Percentiles rank a stretch among this genome's conserved stretches.
phyloP scores from a whole-genome alignment of 2,113 vertebrate species.

The Dromas ardeola region DNA sequence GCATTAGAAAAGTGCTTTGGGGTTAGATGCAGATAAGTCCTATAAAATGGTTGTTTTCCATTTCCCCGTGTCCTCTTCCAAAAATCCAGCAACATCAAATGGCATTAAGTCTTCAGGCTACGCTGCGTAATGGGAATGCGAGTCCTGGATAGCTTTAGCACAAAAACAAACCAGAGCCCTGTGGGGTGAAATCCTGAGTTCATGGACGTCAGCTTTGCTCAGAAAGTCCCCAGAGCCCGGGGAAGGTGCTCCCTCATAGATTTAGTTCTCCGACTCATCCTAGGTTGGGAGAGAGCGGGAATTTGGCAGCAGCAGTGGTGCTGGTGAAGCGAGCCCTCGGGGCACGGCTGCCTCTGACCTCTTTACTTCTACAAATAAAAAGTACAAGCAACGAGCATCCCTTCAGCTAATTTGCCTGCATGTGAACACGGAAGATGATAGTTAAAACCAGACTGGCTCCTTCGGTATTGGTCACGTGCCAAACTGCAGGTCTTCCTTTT shows the following conservation, averaged over 20 bases:
- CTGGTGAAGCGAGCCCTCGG: neutral
- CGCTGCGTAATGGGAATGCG: neutral
- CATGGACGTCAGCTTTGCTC: neutral
- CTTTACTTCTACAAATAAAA: neutral
- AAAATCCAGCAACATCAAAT: neutral
- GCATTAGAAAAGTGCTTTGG: neutral
- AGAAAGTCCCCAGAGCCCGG: neutral
- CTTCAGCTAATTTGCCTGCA: neutral
- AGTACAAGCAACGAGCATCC: neutral
- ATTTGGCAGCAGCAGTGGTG: neutral
- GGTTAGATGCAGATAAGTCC: neutral
- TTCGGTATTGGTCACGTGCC: neutral
- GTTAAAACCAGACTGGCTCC: neutral
- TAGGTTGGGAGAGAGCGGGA: neutral
- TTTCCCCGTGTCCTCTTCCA: neutral
- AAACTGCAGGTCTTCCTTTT: neutral
- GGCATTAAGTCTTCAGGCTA: neutral
- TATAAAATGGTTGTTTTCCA: neutral
- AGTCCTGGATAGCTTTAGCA: neutral
- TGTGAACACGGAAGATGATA: neutral
- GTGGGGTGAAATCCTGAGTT: neutral
- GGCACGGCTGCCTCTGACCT: neutral
- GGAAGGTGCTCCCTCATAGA: fast-evolving
- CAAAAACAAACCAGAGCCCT: neutral
- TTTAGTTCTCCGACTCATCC: neutral